Base-by-base conservation (phyloP, 2,888 invertebrate species). In the Beris morrisii region DNA sequence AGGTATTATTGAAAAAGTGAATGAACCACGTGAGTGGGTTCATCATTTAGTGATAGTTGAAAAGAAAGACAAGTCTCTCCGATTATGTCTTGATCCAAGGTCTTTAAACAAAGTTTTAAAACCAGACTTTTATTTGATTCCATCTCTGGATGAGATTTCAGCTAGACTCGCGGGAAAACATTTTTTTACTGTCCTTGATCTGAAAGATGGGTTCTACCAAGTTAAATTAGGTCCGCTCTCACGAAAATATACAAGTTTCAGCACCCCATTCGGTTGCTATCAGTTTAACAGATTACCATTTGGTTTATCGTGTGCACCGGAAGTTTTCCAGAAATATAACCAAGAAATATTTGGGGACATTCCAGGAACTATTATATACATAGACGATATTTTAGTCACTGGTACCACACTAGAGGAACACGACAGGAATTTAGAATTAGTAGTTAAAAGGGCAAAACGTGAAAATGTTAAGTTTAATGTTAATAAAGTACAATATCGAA, bases 181-280 rank as follows among this genome's bases (percentile, higher is more conserved):
- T 3, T 38, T 3, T 38, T 38, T 38, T 9, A 3, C 7, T 3
- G 38, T 38, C 1, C 38, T 38, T 1, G 38, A 38, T 38, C 5
- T 38, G 3, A 38, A 38, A 38, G 38, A 38, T 3, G 38, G 38
- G 2, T 38, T 38, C 9, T 38, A 9, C 1, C 64, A 45, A 48
- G 9, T 55, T 4, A 13, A 48, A 30, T 43, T 57, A 44, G 58
- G 53, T 54, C 73, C 67, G 79, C 77, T 11, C 73, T 73, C 63
- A 74, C 77, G 68, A 77, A 77, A 11, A 73, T 71, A 31, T 70
- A 72, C 68, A 73, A 74, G 38, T 65, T 73, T 73, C 55, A 71
- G 75, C 71, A 61, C 59, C 4, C 72, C 73, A 1, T 73, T 71
- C 64, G 72, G 73, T 4, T 67, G 1, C 3, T 38, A 38, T 38